Evolutionary conservation across 2,888 invertebrate genomes (phyloP).

Genomic region (Embidobia sp.): DNA sequence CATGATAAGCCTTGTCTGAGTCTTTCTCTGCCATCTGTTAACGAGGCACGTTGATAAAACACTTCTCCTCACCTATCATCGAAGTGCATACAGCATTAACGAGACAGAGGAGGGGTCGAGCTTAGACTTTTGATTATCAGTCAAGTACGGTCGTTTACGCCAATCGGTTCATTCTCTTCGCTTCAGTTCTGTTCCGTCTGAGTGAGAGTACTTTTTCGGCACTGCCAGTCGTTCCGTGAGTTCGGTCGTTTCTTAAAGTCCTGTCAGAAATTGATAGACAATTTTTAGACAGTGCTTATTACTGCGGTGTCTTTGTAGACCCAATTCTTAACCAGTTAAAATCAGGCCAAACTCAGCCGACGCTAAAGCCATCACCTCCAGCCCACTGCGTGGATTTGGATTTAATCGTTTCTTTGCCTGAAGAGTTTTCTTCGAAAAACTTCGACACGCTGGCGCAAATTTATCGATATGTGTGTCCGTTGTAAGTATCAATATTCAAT

Average conservation of each 20-base stretch:
- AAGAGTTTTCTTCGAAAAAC: constrained; percentile 68
- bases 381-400: no score
- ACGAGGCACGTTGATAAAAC: constrained; percentile 31
- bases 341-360: no score
- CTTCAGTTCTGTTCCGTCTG: constrained; percentile 36
- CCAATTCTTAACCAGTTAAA: no score
- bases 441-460: constrained; percentile 80
- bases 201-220: constrained; percentile 26
- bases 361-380: no score
- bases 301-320: no score
- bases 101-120: constrained; percentile 48
- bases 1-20: not conserved
- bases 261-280: no score
- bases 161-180: constrained; percentile 69
- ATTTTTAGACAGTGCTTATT: no score
- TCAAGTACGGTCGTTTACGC: constrained; percentile 77
- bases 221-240: constrained; percentile 4
- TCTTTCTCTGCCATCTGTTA: constrained; percentile 28
- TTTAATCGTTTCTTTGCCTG: constrained; percentile 29
- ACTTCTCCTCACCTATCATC: constrained; percentile 45
- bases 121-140: constrained; percentile 75
- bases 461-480: constrained; percentile 74
- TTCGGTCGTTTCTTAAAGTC: not conserved
- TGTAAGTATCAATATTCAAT: constrained; percentile 73
- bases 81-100: constrained; percentile 53